A percentile compares a stretch with the other conserved stretches of the same genome.
Evolutionary conservation across 2,113 vertebrate species (phyloP).

Genomic region (Spermophilus dauricus): DNA sequence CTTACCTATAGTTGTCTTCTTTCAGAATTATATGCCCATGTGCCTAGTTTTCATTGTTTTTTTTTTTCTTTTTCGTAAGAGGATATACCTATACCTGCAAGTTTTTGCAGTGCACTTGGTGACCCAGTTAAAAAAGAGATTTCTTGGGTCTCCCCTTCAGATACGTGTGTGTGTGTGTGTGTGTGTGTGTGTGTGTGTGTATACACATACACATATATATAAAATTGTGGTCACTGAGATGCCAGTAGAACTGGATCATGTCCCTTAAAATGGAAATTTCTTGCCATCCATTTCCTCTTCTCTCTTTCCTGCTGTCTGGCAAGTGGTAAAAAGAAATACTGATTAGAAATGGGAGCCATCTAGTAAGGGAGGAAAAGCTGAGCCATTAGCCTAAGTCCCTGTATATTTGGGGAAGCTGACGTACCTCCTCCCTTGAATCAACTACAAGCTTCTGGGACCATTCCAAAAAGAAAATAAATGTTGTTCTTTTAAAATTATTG

Average conservation of each 20-base stretch:
- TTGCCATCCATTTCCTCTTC: background rate
- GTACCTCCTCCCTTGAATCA: background rate
- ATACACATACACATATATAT: no score
- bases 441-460: background rate
- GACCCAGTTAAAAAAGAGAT: background rate
- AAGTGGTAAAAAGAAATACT: background rate
- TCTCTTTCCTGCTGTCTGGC: background rate
- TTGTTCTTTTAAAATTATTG: constrained; percentile 13
- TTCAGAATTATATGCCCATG: background rate
- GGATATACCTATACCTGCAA: background rate
- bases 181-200: no score
- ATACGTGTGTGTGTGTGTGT: no score
- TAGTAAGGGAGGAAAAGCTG: background rate
- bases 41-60: background rate
- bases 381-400: background rate
- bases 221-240: background rate
- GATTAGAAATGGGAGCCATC: background rate
- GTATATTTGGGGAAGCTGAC: background rate
- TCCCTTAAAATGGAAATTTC: background rate
- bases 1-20: background rate
- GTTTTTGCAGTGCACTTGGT: background rate
- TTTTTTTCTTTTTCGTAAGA: background rate
- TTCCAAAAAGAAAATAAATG: background rate
- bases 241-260: background rate
- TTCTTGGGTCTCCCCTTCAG: background rate